Evolutionary conservation across 2,113 vertebrate genomes (phyloP).

Genomic region (Siniperca knerii): DNA sequence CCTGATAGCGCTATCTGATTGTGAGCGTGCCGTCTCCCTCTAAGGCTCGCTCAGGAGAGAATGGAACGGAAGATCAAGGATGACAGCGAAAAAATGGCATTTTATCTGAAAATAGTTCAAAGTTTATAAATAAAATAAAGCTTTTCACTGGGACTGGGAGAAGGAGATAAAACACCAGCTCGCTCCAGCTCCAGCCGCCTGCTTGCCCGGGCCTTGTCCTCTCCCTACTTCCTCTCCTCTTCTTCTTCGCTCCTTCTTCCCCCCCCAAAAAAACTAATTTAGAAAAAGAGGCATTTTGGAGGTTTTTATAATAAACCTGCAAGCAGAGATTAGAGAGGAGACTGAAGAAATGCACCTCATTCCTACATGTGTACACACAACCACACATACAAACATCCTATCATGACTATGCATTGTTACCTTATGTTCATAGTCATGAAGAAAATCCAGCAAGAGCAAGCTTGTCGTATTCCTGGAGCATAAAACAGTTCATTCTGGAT

Average conservation of each 20-base stretch:
- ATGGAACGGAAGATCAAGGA: conserved; percentile 89
- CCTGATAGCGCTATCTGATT: conserved; percentile 89
- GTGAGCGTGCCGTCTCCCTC: conserved; percentile 85
- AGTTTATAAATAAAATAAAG: conserved; percentile 91
- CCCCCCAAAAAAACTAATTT: conserved; percentile 66
- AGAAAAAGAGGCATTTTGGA: conserved; percentile 78
- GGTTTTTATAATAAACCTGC: conserved; percentile 80
- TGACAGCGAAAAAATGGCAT: conserved; percentile 89
- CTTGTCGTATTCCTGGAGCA: background rate
- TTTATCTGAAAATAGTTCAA: conserved; percentile 91
- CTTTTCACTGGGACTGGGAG: conserved; percentile 85
- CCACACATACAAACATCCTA: conserved; percentile 29
- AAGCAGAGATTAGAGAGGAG: conserved; percentile 76
- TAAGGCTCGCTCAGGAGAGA: conserved; percentile 88
- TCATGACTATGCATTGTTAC: conserved; percentile 43
- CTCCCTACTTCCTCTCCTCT: conserved; percentile 64
- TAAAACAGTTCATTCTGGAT: background rate
- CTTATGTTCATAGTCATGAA: background rate
- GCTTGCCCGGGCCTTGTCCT: conserved; percentile 72
- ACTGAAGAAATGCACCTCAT: conserved; percentile 63
- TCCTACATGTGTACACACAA: conserved; percentile 22
- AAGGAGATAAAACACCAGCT: conserved; percentile 86
- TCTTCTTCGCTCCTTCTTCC: conserved; percentile 21
- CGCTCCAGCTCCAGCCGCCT: conserved; percentile 73
- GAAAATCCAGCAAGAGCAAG: background rate